These are phyloP conservation scores for Gobionotothen gibberifrons DNA, from an alignment of 2,797 vertebrate species.

Conservation along the genomic window DNA sequence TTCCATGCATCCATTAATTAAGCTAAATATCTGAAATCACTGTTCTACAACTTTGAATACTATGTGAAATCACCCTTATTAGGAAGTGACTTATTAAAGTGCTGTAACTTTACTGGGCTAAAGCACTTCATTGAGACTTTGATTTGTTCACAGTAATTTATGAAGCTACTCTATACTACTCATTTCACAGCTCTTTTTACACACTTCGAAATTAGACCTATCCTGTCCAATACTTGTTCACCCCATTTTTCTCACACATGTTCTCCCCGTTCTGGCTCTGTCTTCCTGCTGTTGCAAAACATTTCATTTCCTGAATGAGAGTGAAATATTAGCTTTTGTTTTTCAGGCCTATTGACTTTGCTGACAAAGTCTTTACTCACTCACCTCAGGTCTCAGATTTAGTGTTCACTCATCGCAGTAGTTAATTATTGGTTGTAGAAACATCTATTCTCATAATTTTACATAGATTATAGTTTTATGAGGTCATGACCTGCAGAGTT, in stretches of 20 bases:
- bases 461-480: conserved; percentile 44
- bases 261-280: conserved; percentile 61
- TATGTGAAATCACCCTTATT: conserved; percentile 8
- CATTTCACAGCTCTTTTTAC: conserved; percentile 4
- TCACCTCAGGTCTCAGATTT: conserved; percentile 53
- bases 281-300: conserved; percentile 78
- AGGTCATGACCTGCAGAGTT: conserved; percentile 31
- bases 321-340: conserved; percentile 78
- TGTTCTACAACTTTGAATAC: neutral
- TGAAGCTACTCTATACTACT: conserved; percentile 19
- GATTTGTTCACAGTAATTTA: conserved; percentile 33
- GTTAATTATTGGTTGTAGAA: conserved; percentile 50
- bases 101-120: neutral
- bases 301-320: conserved; percentile 79
- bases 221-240: conserved; percentile 46
- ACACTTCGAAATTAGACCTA: conserved; percentile 41
- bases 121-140: conserved; percentile 24
- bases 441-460: conserved; percentile 30
- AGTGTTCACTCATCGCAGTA: conserved; percentile 22
- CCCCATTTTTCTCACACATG: conserved; percentile 58
- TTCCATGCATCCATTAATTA: no score
- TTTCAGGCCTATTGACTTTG: conserved; percentile 70
- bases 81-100: conserved; percentile 12
- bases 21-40: neutral
- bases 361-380: conserved; percentile 70